phyloP scores from a whole-genome alignment of 53 echinoderm and acorn worm species.

The Actinopyga echinites region DNA sequence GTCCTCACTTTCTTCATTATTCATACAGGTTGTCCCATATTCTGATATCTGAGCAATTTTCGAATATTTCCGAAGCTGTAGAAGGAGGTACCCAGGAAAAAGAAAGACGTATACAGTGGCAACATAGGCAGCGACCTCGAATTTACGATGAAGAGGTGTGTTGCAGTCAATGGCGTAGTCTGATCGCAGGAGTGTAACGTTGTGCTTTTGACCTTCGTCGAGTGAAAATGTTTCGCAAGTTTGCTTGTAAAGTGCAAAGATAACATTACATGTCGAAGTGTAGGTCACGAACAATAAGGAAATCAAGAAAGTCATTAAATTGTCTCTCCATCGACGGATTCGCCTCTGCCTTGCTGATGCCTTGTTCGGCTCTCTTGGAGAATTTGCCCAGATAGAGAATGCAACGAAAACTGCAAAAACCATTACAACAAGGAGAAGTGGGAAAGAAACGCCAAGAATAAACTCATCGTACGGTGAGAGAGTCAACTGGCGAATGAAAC shows the following conservation, averaged over 20 bases:
- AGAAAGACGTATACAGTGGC: neutral
- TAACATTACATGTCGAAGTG: constrained; percentile 30
- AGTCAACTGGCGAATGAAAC: neutral
- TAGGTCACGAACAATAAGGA: constrained; percentile 23
- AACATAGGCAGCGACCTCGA: neutral
- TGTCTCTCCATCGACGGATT: neutral
- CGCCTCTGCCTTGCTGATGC: neutral
- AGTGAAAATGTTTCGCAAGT: constrained; percentile 19
- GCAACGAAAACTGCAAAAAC: neutral
- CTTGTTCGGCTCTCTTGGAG: too few species aligned
- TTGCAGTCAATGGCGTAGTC: constrained; percentile 26
- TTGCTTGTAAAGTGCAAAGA: constrained; percentile 4
- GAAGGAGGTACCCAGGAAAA: neutral
- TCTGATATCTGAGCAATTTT: too few species aligned
- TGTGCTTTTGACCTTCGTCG: neutral
- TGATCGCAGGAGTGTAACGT: constrained; percentile 5
- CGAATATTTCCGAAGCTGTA: neutral
- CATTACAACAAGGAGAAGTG: neutral
- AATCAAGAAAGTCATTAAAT: neutral
- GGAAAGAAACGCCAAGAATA: constrained; percentile 15
- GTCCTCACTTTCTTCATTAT: neutral
- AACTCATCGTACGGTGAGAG: constrained; percentile 12
- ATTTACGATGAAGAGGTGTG: neutral
- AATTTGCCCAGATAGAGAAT: neutral
- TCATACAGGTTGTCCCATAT: too few species aligned